Base-by-base conservation (phyloP, 2,888 invertebrate species). In the Yponomeuta evonymella region DNA sequence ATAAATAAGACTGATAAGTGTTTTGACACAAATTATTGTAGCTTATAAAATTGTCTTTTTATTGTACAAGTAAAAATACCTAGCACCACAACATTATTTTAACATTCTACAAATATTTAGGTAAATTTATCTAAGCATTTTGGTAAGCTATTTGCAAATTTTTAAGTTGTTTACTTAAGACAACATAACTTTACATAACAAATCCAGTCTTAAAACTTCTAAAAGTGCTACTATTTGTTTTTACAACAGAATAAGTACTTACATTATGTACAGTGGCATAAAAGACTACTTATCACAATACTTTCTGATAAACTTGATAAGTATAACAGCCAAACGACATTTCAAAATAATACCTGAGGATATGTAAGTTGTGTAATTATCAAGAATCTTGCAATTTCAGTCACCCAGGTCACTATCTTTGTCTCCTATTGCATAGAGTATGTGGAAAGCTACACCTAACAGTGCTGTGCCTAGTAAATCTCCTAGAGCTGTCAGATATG, bases 401-500 rank as follows among this genome's bases (percentile, higher is more conserved):
- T 95, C 95, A 69, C 95, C 95, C 75, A 95, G 93, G 84, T 95
- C 95, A 80, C 94, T 94, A 83, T 95, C 95, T 79, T 94, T 93
- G 80, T 96, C 96, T 72, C 96, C 96, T 78, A 96, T 95, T 51
- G 95, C 91, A 86, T 94, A 95, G 67, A 96, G 91, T 75, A 96
- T 90, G 79, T 95, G 94, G 83, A 96, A 96, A 64, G 96, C 96
- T 74, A 95, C 85, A 75, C 96, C 95, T 63, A 96, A 87, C 48
- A 96, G 90, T 67, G 95, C 94, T 68, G 97, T 97, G 33, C 98
- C 98, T 71, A 98, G 88, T 72, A 98, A 93, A 88, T 98, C 98
- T 48, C 98, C 98, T 15, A 97, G 89, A 9, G 98, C 97, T 48
- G 97, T 97, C 76, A 98, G 88, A 83, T 97, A 97, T 67, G 97